Evolutionary conservation across 2,888 invertebrate species (phyloP).

Genomic region (Sphecodes monilicornis): DNA sequence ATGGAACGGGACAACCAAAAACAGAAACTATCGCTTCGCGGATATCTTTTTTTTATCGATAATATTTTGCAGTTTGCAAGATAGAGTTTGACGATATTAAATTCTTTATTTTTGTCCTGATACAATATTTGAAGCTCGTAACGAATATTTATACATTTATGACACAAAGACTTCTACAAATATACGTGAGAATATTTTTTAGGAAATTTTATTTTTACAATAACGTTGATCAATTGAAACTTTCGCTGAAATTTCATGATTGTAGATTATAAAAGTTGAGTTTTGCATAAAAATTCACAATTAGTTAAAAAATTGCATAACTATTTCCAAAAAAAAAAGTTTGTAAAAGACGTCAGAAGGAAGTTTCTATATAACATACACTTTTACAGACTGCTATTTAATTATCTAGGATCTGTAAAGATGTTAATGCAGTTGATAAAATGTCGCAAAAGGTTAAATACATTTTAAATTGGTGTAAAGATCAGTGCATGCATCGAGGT

Average conservation of each 20-base stretch:
- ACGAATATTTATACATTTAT: neutral
- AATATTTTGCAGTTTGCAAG: neutral
- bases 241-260: neutral
- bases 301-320: neutral
- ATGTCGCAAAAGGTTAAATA: neutral
- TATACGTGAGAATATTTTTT: neutral
- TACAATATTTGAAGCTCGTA: neutral
- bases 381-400: neutral
- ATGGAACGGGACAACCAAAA: neutral
- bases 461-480: neutral
- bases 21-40: neutral
- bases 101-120: neutral
- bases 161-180: neutral
- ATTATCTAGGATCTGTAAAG: neutral
- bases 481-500: neutral
- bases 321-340: neutral
- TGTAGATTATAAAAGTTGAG: neutral
- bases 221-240: neutral
- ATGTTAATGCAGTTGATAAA: neutral
- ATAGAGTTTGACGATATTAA: neutral
- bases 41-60: slow-evolving; percentile 15
- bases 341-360: neutral
- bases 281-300: neutral
- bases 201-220: neutral
- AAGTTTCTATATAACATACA: neutral